Conservation (phyloP, 2,113 vertebrate species). For the Clupea harengus region DNA sequence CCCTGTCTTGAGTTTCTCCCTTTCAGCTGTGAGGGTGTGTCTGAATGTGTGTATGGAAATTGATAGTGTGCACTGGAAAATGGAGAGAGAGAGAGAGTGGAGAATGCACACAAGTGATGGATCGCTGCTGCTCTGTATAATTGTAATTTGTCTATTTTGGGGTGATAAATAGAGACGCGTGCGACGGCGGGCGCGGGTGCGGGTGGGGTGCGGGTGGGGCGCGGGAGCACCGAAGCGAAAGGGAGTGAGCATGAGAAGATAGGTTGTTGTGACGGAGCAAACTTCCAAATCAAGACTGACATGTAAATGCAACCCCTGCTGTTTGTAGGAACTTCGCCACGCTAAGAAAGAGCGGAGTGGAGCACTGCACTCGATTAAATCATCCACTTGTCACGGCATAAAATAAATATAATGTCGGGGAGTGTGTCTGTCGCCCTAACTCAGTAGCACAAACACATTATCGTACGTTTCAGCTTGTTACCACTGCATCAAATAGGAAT, state of each 20-base stretch:
- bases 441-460: background rate
- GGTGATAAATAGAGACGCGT: background rate
- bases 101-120: background rate
- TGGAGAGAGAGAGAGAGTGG: background rate
- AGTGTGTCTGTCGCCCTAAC: background rate
- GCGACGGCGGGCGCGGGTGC: background rate
- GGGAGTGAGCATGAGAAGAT: background rate
- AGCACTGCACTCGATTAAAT: background rate
- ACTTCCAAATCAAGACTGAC: slow-evolving; percentile 14
- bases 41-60: slow-evolving; percentile 17
- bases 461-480: background rate
- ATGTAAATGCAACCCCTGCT: slow-evolving; percentile 6
- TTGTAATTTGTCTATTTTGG: slow-evolving; percentile 20
- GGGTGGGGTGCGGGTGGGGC: background rate
- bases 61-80: slow-evolving; percentile 11
- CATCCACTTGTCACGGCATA: background rate
- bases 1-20: background rate
- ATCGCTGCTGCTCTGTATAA: background rate
- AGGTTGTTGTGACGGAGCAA: slow-evolving; percentile 2
- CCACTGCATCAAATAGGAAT: background rate
- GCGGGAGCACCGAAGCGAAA: background rate
- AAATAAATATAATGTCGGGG: background rate
- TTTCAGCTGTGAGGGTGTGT: slow-evolving; percentile 2
- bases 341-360: background rate
- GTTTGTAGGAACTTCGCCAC: background rate